Conservation (phyloP, 1,140 invertebrate genomes). For the Manduca sexta region DNA sequence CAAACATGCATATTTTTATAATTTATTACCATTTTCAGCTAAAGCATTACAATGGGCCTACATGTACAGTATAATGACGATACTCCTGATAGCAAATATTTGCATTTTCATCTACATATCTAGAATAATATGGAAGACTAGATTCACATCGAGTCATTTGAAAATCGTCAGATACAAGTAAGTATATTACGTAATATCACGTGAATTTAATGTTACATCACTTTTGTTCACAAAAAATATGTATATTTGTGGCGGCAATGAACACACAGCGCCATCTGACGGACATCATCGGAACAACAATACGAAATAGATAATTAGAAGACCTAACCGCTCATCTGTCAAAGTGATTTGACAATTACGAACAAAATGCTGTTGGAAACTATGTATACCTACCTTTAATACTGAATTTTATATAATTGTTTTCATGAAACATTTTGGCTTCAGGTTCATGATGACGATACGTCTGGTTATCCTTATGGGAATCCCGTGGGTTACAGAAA, state of each 20-base stretch:
- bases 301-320: no score
- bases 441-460: constrained; percentile 75
- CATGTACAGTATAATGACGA: constrained; percentile 54
- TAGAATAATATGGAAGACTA: constrained; percentile 31
- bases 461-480: constrained; percentile 81
- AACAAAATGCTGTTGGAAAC: not conserved
- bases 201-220: no score
- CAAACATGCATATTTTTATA: no score
- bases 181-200: constrained; percentile 13
- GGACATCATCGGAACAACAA: no score
- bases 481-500: constrained; percentile 81
- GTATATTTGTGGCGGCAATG: no score
- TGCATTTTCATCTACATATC: constrained; percentile 52
- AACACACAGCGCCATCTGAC: no score
- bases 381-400: no score
- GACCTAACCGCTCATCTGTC: no score
- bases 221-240: no score
- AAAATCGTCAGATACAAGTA: constrained; percentile 49
- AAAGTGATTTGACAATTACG: no score
- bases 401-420: no score
- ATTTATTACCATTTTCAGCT: constrained; percentile 28
- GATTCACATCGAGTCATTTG: constrained; percentile 38
- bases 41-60: constrained; percentile 49
- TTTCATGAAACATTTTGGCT: constrained; percentile 4
- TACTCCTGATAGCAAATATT: constrained; percentile 39